Base-by-base conservation (phyloP, 2,888 invertebrate genomes). In the Coecobrya sp. region DNA sequence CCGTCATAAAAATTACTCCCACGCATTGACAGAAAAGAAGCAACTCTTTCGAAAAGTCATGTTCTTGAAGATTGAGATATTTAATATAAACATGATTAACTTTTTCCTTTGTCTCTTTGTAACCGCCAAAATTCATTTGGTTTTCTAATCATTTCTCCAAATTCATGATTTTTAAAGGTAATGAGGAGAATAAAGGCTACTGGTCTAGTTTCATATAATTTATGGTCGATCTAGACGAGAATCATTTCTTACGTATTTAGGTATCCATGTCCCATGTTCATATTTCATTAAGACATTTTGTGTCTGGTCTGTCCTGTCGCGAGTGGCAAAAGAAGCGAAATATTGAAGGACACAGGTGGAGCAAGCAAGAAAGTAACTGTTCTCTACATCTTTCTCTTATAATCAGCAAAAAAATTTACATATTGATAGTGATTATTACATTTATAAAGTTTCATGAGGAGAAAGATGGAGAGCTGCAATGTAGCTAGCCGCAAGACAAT, bases 341-440 rank as follows among this genome's bases (percentile, higher is more conserved):
- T n/a, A n/a, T n/a, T n/a, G 5, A 42, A 7, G 10, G 42, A n/a
- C 55, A 59, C 0, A 1, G 19, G 8, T 19, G 19, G 16, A 22
- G 59, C 19, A 59, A 16, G 4, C 16, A 62, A n/a, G 8, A 42
- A 73, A 73, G 16, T 68, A 85, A 84, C 84, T 84, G 85, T 85
- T 85, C 25, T 82, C 42, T 49, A 22, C 45, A 49, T 59, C 59
- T 22, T 59, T 59, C 7, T 68, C 16, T 68, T 42, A 19, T 45
- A 68, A 85, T 62, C 59, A 62, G 62, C 62, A 59, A 11, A 62
- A 68, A 27, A 62, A 84, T 19, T 55, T 55, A 59, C 16, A 84
- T 84, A 62, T 84, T 62, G 55, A 84, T 84, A 3, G n/a, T 79
- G 84, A 49, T 22, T 79, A 79, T 79, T 49, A 27, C 19, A 49